phyloP scores from a whole-genome alignment of 1,140 invertebrate genomes.

The Battus philenor region DNA sequence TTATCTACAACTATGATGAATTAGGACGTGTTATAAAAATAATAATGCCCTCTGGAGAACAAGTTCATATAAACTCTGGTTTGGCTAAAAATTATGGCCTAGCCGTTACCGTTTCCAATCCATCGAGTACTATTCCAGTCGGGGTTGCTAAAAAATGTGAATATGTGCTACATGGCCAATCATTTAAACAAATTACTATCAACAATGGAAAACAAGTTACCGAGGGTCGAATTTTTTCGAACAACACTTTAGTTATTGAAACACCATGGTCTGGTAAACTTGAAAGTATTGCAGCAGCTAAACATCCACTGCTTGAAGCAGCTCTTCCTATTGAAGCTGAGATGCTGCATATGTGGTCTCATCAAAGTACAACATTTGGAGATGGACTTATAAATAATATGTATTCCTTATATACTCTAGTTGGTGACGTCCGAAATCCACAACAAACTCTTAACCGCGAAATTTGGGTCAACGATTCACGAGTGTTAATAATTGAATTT shows the following conservation, averaged over 20 bases:
- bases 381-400: conserved; percentile 85
- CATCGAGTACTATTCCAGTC: conserved; percentile 65
- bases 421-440: conserved; percentile 88
- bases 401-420: conserved; percentile 87
- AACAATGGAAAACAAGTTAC: conserved; percentile 81
- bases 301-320: conserved; percentile 91
- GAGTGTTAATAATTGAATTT: conserved; percentile 92
- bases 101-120: conserved; percentile 81
- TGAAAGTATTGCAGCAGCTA: conserved; percentile 84
- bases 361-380: conserved; percentile 85
- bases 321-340: conserved; percentile 93
- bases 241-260: conserved; percentile 84
- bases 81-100: conserved; percentile 85
- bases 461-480: conserved; percentile 89
- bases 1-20: conserved; percentile 92
- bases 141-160: conserved; percentile 77
- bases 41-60: conserved; percentile 93
- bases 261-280: conserved; percentile 83
- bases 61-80: conserved; percentile 85
- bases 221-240: conserved; percentile 84
- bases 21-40: conserved; percentile 89
- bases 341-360: conserved; percentile 92
- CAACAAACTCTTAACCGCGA: conserved; percentile 89
- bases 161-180: conserved; percentile 76
- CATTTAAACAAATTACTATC: conserved; percentile 75